A percentile compares a stretch with the other conserved stretches of the same genome.
Evolutionary conservation across 2,888 invertebrate genomes (phyloP).

Genomic region (Cremastinae sp.): DNA sequence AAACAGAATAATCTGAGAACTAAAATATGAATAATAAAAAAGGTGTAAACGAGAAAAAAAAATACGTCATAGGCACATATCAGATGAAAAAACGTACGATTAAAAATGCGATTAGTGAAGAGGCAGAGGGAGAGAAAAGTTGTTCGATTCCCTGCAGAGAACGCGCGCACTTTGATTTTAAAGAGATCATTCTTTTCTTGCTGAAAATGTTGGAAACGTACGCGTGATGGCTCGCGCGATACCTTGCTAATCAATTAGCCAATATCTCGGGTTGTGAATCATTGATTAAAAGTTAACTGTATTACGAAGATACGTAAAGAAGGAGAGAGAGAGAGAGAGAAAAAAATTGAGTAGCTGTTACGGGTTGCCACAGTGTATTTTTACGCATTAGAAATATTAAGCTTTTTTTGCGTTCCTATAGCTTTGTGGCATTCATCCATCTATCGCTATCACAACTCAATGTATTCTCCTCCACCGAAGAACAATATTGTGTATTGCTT

Average conservation of each 20-base stretch:
- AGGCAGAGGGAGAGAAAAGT: background rate
- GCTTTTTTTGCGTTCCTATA: background rate
- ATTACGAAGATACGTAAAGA: constrained; percentile 21
- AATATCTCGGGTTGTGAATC: constrained; percentile 52
- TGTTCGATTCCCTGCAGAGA: constrained; percentile 35
- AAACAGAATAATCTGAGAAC: constrained; percentile 5
- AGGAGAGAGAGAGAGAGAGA: background rate
- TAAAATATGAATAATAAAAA: constrained; percentile 17
- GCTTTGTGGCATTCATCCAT: constrained; percentile 4
- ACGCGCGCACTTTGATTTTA: constrained; percentile 30
- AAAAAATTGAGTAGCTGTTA: constrained; percentile 13
- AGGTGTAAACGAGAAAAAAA: constrained; percentile 18
- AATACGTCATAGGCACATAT: constrained; percentile 50
- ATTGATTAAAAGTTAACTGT: constrained; percentile 10
- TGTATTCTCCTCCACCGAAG: background rate
- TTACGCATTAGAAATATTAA: constrained; percentile 3
- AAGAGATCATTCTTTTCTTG: background rate
- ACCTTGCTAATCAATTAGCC: constrained; percentile 6
- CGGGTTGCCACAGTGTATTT: constrained; percentile 15
- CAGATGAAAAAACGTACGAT: constrained; percentile 29
- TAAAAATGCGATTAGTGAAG: constrained; percentile 9
- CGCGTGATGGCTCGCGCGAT: constrained; percentile 3
- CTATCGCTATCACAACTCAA: constrained; percentile 12
- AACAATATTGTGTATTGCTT: constrained; percentile 1
- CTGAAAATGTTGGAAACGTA: too few species aligned